phyloP scores from a whole-genome alignment of 2,113 vertebrate genomes.

The Synodontis membranacea region DNA sequence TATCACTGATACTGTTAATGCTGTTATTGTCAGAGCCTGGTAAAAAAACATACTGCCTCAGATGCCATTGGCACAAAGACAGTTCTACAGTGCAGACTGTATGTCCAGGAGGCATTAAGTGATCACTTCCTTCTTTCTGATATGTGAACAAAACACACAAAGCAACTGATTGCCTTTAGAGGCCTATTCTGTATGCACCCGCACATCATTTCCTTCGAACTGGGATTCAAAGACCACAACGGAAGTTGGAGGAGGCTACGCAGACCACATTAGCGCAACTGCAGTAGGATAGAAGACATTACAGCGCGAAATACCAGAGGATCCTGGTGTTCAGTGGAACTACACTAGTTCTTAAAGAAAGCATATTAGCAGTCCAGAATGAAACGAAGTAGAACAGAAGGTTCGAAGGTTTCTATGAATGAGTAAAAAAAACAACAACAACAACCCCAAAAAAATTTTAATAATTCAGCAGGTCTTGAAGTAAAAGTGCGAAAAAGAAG shows the following conservation, averaged over 20 bases:
- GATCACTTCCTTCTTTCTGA: neutral
- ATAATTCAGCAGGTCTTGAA: neutral
- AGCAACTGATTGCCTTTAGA: neutral
- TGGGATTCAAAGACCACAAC: neutral
- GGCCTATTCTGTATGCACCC: too few relatives aligned
- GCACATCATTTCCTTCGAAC: neutral
- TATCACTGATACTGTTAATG: neutral
- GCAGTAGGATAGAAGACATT: neutral
- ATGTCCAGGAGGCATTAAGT: neutral
- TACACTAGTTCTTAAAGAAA: neutral
- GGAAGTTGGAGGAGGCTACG: neutral
- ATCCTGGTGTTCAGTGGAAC: neutral
- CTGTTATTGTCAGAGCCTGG: neutral
- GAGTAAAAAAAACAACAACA: too few relatives aligned
- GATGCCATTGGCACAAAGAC: neutral
- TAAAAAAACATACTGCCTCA: neutral
- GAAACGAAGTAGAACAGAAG: neutral
- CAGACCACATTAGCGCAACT: neutral
- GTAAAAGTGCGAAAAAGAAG: neutral
- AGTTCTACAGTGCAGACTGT: neutral
- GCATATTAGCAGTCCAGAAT: neutral
- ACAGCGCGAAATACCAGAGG: neutral
- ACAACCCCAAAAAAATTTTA: neutral
- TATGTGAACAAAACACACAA: neutral
- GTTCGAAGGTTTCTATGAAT: neutral